Conservation (phyloP, 1,140 invertebrate species). For the Dufourea novaeangliae region DNA sequence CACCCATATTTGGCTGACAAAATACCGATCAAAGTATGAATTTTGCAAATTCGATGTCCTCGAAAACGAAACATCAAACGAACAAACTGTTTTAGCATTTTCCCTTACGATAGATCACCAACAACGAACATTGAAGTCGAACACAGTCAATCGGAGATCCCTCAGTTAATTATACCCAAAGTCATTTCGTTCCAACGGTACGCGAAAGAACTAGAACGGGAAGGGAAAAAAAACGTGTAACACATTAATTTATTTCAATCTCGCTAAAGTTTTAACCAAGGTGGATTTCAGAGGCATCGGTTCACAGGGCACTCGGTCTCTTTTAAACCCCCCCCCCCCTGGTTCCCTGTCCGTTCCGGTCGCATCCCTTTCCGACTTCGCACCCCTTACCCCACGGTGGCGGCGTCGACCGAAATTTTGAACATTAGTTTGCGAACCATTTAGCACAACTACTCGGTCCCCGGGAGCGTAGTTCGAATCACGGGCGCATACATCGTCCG, state of each 20-base stretch:
- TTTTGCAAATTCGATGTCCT: no score
- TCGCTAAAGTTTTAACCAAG: constrained; percentile 42
- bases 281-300: constrained; percentile 27
- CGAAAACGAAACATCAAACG: neutral
- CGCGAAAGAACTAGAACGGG: no score
- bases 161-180: constrained; percentile 25
- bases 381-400: constrained; percentile 24
- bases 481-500: constrained; percentile 52
- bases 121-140: neutral
- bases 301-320: constrained; percentile 17
- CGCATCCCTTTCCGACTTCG: constrained; percentile 16
- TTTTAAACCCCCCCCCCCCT: neutral
- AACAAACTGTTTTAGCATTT: neutral
- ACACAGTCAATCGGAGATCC: neutral
- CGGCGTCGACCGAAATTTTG: constrained; percentile 63
- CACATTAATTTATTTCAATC: constrained; percentile 51
- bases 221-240: neutral
- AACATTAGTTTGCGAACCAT: constrained; percentile 70
- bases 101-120: neutral
- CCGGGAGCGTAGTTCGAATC: constrained; percentile 61
- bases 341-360: no score
- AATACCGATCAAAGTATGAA: no score
- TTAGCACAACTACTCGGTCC: constrained; percentile 65
- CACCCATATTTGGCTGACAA: no score
- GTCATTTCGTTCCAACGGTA: constrained; percentile 2